Percentiles rank a stretch among this genome's conserved stretches.
These are phyloP conservation scores for Nebria salina DNA, from an alignment of 2,888 invertebrate genomes.

Conservation along the genomic window DNA sequence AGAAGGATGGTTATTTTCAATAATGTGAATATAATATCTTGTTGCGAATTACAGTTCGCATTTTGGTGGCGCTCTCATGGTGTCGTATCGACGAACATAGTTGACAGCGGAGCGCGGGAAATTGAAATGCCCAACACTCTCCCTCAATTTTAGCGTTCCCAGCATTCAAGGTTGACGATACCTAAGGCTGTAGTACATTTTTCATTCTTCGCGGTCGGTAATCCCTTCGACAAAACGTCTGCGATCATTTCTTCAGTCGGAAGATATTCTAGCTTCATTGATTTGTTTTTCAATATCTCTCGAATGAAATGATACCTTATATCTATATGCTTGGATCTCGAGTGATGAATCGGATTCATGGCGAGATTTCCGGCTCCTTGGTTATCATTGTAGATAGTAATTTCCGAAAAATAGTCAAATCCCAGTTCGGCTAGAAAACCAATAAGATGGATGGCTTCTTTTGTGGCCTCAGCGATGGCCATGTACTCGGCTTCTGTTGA, in stretches of 20 bases:
- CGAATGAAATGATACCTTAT: conserved; percentile 48
- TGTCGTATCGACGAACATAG: no score
- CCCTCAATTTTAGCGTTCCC: conserved; percentile 42
- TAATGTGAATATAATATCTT: no score
- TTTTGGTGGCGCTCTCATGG: no score
- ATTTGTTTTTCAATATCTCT: conserved; percentile 32
- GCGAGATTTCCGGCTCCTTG: conserved; percentile 46
- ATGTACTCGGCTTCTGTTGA: no score
- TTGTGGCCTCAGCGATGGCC: not conserved
- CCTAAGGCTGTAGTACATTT: conserved; percentile 35
- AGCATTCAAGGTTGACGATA: not conserved
- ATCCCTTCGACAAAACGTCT: conserved; percentile 47
- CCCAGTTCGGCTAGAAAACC: conserved; percentile 43
- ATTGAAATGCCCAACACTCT: conserved; percentile 33
- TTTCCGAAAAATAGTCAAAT: not conserved
- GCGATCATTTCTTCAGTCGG: conserved; percentile 47
- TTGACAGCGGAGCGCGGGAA: no score
- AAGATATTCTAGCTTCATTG: conserved; percentile 38
- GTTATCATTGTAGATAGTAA: conserved; percentile 45
- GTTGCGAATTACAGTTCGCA: no score
- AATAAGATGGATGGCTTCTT: conserved; percentile 41
- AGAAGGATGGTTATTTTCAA: no score
- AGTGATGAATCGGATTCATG: conserved; percentile 47
- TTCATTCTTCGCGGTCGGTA: conserved; percentile 33
- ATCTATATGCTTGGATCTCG: conserved; percentile 48